Evolutionary conservation across 2,113 vertebrate genomes (phyloP).

Genomic region (Melanostigma gelatinosum): DNA sequence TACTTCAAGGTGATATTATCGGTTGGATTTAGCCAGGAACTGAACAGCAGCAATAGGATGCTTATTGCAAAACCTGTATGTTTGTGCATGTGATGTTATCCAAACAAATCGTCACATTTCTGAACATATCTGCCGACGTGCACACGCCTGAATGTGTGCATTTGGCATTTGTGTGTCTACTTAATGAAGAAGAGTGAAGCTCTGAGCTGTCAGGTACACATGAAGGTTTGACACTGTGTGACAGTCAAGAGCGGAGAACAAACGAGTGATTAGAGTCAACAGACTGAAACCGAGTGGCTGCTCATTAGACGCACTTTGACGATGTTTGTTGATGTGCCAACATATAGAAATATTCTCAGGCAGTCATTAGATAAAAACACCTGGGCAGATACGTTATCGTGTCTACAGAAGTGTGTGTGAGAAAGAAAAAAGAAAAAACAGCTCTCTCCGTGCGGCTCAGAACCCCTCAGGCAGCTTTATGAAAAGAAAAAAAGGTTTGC

Average conservation of each 20-base stretch:
- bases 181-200: conserved; percentile 47
- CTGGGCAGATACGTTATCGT: conserved; percentile 41
- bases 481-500: conserved; percentile 3
- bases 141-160: not conserved
- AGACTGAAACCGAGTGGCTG: conserved; percentile 56
- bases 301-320: conserved; percentile 50
- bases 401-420: conserved; percentile 25
- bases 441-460: not conserved
- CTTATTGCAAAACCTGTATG: conserved; percentile 25
- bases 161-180: conserved; percentile 21
- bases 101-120: conserved; percentile 22
- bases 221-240: conserved; percentile 40
- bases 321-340: conserved; percentile 34
- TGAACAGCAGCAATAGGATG: not conserved
- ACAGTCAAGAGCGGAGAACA: conserved; percentile 56
- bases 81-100: conserved; percentile 16
- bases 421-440: not conserved
- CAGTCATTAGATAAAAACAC: conserved; percentile 55
- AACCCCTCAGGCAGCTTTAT: conserved; percentile 15
- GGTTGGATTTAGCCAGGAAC: conserved; percentile 22
- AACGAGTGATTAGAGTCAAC: conserved; percentile 47
- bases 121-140: not conserved
- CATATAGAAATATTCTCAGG: conserved; percentile 42
- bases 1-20: conserved; percentile 30
- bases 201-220: conserved; percentile 49